Base-by-base conservation (phyloP, 1,140 invertebrate species). In the Sinella curviseta region DNA sequence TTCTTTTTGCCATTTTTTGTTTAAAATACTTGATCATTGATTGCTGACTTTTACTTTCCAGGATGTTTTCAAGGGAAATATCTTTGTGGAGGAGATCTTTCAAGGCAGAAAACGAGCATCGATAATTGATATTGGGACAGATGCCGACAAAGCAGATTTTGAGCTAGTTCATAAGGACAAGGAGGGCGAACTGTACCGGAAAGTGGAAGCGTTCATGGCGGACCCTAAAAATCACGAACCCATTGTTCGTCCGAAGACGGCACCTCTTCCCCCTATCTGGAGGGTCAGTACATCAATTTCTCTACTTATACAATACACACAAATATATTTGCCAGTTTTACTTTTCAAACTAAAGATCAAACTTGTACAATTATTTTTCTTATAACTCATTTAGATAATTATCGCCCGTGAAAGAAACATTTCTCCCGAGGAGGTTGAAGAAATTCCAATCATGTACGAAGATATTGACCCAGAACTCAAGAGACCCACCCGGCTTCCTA, bases 91-190 rank as follows among this genome's bases (percentile, higher is more conserved):
- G 28, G 33, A 20, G 26, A 39, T 75, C 14, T 80, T 67, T 76
- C 76, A 73, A 2, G 78, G 78, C n/a, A 54, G 39, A 36, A 31
- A 30, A 33, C 31, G 65, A n/a, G 24, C 54, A 39, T 35, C 8
- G 16, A 16, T 55, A 12, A 54, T 65, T 35, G 75, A 82, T 36
- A 36, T 78, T 30, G 81, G 81, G 17, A 30, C n/a, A 16, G 65
- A 55, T 24, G 81, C 65, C 1, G 76, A 54, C 16, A 28, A 65
- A n/a, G 76, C 79, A 3, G 78, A 80, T 36, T 82, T 36, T 39
- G 20, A 74, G n/a, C 77, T 82, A 8, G 67, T 82, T 20, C 78
- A 60, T 16, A 82, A 80, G 48, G 65, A 82, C 67, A 65, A 82
- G 34, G 81, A 75, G 77, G 34, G 30, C 20, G 28, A 33, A 26